Base-by-base conservation (phyloP, 1,140 invertebrate genomes). In the Gryllus bimaculatus region DNA sequence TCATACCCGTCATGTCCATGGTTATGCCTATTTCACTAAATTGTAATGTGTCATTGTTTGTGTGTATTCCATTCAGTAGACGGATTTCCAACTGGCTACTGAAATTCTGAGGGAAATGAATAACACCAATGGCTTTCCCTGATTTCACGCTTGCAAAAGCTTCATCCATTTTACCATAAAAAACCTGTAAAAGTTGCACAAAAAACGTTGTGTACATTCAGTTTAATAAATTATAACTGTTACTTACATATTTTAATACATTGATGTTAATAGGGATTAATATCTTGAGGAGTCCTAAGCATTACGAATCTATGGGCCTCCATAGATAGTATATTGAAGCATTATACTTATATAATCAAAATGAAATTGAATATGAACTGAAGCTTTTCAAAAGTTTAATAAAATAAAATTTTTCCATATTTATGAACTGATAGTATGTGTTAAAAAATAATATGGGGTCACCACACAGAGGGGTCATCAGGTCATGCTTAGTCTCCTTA, bases 51-150 rank as follows among this genome's bases (percentile, higher is more conserved):
- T 87, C 85, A 12, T 89, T 86, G 8, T 84, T 82, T 0, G 85
- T 83, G 78, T 84, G 84, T 4, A 85, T 83, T 6, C 90, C 89
- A 54, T 90, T 85, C 13, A 90, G 86, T 1, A 92, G 80, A 73
- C 92, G 84, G 5, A 85, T 83, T 39, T 89, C 84, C 0, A 94
- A 84, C 8, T 91, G 89, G 26, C 86, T 83, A 0, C 95, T 93
- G 84, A 96, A 97, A 85, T 96, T 95, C 48, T 86, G 82, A 0
- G 89, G 84, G 82, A 97, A 92, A 80, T 91, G 86, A 47, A 97
- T 85, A 0, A 92, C 89, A 0, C 93, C 95, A 83, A 92, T 90
- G 0, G 90, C 86, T 48, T 90, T 83, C 0, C 92, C 93, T 0
- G 85, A 86, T 12, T 86, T 85, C 0, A 95, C 91, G 0, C 89